These are phyloP conservation scores for Laupala kohalensis DNA, from an alignment of 1,140 invertebrate genomes.

Conservation along the genomic window DNA sequence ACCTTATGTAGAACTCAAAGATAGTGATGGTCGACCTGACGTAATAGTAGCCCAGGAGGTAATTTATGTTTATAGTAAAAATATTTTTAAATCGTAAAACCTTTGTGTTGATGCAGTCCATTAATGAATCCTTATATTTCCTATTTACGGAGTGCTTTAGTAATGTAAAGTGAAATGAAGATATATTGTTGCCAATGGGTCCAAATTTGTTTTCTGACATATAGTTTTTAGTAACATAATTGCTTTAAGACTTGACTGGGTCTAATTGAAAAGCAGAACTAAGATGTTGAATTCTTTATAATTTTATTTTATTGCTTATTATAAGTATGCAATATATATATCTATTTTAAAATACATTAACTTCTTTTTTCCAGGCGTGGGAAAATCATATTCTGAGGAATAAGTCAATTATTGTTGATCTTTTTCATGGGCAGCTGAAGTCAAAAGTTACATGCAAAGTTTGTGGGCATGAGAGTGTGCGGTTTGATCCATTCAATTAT, in stretches of 20 bases:
- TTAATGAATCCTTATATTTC: too few relatives aligned
- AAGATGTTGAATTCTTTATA: too few relatives aligned
- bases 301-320: too few relatives aligned
- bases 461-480: constrained; percentile 65
- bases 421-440: constrained; percentile 83
- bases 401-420: constrained; percentile 73
- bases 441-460: constrained; percentile 65
- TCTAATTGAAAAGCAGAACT: too few relatives aligned
- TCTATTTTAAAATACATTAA: constrained; percentile 16
- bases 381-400: constrained; percentile 62
- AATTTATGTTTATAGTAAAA: constrained; percentile 8
- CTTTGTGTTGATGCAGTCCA: too few relatives aligned
- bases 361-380: constrained; percentile 48
- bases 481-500: constrained; percentile 82
- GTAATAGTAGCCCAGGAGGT: constrained; percentile 55
- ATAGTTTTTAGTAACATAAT: too few relatives aligned
- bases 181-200: too few relatives aligned
- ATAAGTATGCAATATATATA: too few relatives aligned
- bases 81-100: not conserved
- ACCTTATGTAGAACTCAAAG: constrained; percentile 59
- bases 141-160: too few relatives aligned
- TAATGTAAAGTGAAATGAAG: too few relatives aligned
- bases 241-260: too few relatives aligned
- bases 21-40: constrained; percentile 64
- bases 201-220: too few relatives aligned